Percentiles rank a stretch among this genome's conserved stretches.
Conservation (phyloP, 1,140 invertebrate genomes). For the Hylaeus anthracinus region DNA sequence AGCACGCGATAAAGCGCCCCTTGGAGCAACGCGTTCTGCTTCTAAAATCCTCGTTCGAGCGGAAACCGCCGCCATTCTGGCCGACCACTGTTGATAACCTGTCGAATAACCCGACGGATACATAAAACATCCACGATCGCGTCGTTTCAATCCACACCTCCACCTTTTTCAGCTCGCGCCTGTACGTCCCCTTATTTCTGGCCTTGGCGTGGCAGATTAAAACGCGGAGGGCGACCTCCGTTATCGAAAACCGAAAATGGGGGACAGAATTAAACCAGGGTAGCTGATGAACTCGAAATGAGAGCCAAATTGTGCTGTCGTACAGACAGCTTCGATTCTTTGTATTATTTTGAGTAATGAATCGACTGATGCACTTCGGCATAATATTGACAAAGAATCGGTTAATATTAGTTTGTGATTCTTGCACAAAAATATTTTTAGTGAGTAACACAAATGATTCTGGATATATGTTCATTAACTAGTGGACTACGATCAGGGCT, state of each 20-base stretch:
- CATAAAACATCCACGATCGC: slow-evolving; percentile 54
- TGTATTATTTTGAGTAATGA: too few species aligned
- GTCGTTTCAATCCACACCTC: slow-evolving; percentile 12
- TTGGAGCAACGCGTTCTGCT: slow-evolving; percentile 19
- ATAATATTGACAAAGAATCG: too few species aligned
- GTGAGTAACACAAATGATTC: too few species aligned
- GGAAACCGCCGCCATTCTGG: slow-evolving; percentile 17
- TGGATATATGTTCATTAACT: too few species aligned
- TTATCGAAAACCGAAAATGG: slow-evolving; percentile 21
- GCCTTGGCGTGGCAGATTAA: slow-evolving; percentile 33
- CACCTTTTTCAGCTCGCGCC: background rate
- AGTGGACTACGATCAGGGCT: too few species aligned
- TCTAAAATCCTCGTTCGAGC: slow-evolving; percentile 32
- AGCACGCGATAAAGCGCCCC: slow-evolving; percentile 30
- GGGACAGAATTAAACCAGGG: background rate
- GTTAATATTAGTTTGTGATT: too few species aligned
- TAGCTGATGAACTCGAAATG: background rate
- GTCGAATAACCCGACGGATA: slow-evolving; percentile 34
- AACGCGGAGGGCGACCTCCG: slow-evolving; percentile 28
- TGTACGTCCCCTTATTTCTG: background rate
- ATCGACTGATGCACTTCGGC: too few species aligned
- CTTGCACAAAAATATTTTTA: too few species aligned
- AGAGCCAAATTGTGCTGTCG: background rate
- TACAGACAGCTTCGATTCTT: background rate
- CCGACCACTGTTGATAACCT: slow-evolving; percentile 48